Evolutionary conservation across 2,888 invertebrate genomes (phyloP).

Genomic region (Danaus chrysippus): DNA sequence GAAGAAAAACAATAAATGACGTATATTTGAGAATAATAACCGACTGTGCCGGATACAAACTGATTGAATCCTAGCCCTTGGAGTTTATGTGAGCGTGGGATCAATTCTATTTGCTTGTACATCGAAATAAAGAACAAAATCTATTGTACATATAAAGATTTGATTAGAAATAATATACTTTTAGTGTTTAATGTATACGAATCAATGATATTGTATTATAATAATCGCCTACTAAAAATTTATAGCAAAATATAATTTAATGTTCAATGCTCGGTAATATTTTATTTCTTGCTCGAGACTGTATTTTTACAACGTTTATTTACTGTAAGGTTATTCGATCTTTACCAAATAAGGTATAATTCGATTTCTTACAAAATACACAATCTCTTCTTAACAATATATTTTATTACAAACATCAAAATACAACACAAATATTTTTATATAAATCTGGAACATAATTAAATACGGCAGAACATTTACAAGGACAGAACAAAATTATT

Average conservation of each 20-base stretch:
- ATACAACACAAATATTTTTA: background rate
- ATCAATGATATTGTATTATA: background rate
- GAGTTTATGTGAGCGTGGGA: conserved; percentile 32
- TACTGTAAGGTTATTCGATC: too few relatives aligned
- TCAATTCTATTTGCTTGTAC: conserved; percentile 16
- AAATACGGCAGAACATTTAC: background rate
- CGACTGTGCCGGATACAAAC: conserved; percentile 30
- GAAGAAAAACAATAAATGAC: conserved; percentile 14
- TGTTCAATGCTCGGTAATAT: too few relatives aligned
- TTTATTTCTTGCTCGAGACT: too few relatives aligned
- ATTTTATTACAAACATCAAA: background rate
- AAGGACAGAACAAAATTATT: background rate
- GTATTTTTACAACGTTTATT: too few relatives aligned
- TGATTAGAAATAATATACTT: background rate
- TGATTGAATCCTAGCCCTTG: conserved; percentile 33
- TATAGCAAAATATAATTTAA: too few relatives aligned
- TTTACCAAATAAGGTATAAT: too few relatives aligned
- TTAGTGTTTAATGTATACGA: background rate
- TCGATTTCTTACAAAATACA: background rate
- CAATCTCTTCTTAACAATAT: conserved; percentile 11
- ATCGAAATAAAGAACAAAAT: conserved; percentile 2
- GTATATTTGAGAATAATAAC: conserved; percentile 25
- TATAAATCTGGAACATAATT: conserved; percentile 7
- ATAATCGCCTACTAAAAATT: too few relatives aligned
- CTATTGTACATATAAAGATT: background rate